Percentiles rank a stretch among this genome's conserved stretches.
phyloP scores from a whole-genome alignment of 23 tunicate genomes.

The Styela plicata region DNA sequence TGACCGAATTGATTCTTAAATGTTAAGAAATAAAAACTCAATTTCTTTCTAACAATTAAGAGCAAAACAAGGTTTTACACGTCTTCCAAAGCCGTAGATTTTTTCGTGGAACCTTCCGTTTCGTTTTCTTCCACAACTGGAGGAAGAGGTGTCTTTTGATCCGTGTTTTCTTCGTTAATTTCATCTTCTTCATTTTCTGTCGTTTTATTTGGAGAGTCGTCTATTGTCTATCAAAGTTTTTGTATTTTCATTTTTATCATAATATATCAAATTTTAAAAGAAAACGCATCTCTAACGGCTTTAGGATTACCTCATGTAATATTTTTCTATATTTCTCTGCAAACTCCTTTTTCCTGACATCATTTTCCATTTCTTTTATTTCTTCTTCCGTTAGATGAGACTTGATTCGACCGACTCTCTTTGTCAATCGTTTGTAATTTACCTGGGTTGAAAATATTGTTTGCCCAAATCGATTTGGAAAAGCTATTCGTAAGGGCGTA shows the following conservation, averaged over 20 bases:
- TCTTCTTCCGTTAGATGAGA: constrained; percentile 82
- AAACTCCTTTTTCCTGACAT: constrained; percentile 62
- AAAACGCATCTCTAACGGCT: constrained; percentile 14
- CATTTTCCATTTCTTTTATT: constrained; percentile 81
- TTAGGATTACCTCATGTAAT: constrained; percentile 34
- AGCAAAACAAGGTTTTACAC: no score
- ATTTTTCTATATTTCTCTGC: constrained; percentile 82
- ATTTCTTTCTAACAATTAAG: no score
- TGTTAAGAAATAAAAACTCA: no score
- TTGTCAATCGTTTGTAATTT: constrained; percentile 71
- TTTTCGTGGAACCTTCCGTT: background rate
- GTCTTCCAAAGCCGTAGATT: no score
- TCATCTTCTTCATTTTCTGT: background rate
- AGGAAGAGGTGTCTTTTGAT: background rate
- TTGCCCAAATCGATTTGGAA: background rate
- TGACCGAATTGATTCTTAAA: no score
- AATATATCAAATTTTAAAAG: background rate
- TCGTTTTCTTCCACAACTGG: background rate
- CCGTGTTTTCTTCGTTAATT: background rate
- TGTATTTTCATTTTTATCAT: background rate
- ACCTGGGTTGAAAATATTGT: constrained; percentile 52
- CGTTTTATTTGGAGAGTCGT: background rate
- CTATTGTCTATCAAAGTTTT: background rate
- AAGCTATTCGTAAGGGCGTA: background rate
- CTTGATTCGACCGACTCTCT: constrained; percentile 63